These are phyloP conservation scores for Pelochelys cantorii DNA, from an alignment of 2,797 vertebrate species.

Conservation along the genomic window DNA sequence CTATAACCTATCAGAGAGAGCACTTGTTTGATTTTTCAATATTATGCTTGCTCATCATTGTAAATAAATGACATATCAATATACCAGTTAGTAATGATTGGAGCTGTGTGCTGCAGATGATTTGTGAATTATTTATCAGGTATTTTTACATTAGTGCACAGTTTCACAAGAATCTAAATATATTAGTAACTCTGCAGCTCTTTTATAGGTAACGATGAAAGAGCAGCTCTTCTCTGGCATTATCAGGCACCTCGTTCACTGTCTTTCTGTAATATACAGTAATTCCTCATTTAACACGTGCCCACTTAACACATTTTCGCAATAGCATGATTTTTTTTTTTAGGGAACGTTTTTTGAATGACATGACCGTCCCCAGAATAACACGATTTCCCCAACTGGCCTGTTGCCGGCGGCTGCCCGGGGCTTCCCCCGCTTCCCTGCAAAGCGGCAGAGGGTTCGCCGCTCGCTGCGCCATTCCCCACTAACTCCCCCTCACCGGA, in stretches of 20 bases:
- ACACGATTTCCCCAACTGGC: no score
- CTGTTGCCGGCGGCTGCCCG: no score
- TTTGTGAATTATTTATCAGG: not conserved
- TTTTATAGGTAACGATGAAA: not conserved
- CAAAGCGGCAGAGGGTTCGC: no score
- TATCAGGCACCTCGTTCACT: fast-evolving
- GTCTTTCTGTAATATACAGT: not conserved
- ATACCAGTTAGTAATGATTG: not conserved
- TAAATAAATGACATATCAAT: not conserved
- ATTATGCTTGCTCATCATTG: not conserved
- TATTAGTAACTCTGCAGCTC: not conserved
- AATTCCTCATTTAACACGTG: no score
- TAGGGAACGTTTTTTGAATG: no score
- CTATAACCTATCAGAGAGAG: fast-evolving
- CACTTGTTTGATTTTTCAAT: not conserved
- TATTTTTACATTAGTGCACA: not conserved
- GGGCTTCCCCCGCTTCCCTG: no score
- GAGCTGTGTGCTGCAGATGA: fast-evolving
- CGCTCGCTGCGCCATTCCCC: no score
- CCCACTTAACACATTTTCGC: no score
- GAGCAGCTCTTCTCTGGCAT: not conserved
- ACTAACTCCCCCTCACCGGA: no score
- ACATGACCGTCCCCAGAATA: no score
- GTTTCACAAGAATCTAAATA: not conserved
- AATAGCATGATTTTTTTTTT: no score